Evolutionary conservation across 2,113 vertebrate species (phyloP), one percentile per base, ranked within the genome.

Genomic region (Bathybates hornii): DNA sequence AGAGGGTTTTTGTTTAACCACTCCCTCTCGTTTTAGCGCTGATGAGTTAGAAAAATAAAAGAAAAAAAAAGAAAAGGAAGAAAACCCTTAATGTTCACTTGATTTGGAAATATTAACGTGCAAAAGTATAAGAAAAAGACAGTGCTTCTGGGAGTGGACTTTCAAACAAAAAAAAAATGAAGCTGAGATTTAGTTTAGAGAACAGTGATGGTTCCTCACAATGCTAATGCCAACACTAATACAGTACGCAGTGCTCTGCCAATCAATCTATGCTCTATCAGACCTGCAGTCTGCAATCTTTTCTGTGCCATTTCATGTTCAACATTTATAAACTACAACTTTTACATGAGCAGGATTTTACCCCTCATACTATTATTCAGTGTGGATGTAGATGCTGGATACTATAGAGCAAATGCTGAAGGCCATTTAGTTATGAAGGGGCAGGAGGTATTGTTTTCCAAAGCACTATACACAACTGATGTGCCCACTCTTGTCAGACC

Each of bases 221-320:
- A 24, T 2, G 21, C 66, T 73, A 73, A 73, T 73, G 36, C 11
- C 7, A 68, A 24, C 63, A 71, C 2, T 4, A 9, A 1, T 27
- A 73, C 12, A 73, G 21, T 73, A 73, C 12, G 12, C 36, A 68
- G 36, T 41, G n/a, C 24, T 27, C 41, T 29, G 21, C 41, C 21
- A 11, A 76, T 76, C 9, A 76, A 17, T 48, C 21, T 27, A 48
- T 17, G 43, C 41, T 76, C 24, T 4, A 71, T 71, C 38, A 24
- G 68, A 73, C 38, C 13, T 73, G 66, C 19, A 16, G 3, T 71
- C 66, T 71, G 21, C 66, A 43, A 71, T 71, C 66, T 43, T 73
- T 17, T 48, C 1, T 29, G 41, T 45, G 41, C 17, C 13, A 73
- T 48, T 73, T 73, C 21, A 76, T 29, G 43, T 76, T 76, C 43